Evolutionary conservation across 2,797 vertebrate species (phyloP).

Genomic region (Champsocephalus gunnari): DNA sequence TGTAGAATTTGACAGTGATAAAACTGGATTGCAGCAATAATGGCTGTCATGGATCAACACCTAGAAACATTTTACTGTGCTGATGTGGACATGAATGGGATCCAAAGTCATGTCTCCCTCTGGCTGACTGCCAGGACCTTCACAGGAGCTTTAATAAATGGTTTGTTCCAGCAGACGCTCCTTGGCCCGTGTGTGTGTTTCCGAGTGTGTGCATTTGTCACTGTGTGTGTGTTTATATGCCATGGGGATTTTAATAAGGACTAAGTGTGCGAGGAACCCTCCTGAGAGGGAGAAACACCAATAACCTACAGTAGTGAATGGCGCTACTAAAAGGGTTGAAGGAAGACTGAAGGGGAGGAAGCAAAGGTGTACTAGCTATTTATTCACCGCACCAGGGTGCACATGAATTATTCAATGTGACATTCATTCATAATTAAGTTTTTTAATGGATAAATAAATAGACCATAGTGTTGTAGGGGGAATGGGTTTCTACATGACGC

Average conservation of each 20-base stretch:
- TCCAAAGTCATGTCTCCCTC: conserved; percentile 83
- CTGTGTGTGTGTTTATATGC: conserved; percentile 75
- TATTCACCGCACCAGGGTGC: conserved; percentile 69
- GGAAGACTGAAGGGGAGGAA: conserved; percentile 76
- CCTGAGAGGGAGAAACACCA: conserved; percentile 76
- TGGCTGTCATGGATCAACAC: conserved; percentile 84
- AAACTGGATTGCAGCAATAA: conserved; percentile 84
- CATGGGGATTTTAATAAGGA: conserved; percentile 82
- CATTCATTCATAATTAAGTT: conserved; percentile 83
- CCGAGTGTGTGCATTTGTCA: conserved; percentile 16
- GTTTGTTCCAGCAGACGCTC: conserved; percentile 81
- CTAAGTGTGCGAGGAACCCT: conserved; percentile 77
- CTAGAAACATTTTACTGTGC: conserved; percentile 84
- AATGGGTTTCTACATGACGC: conserved; percentile 62
- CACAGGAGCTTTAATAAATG: conserved; percentile 85
- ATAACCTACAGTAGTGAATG: conserved; percentile 77
- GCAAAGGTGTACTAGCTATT: conserved; percentile 75
- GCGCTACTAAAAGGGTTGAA: conserved; percentile 78
- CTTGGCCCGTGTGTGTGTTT: conserved; percentile 66
- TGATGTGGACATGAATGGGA: conserved; percentile 83
- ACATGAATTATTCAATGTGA: conserved; percentile 84
- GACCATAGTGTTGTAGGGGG: conserved; percentile 64
- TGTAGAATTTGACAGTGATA: conserved; percentile 83
- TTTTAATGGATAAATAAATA: conserved; percentile 86
- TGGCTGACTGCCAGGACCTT: conserved; percentile 85